Evolutionary conservation across 2,113 vertebrate genomes (phyloP).

Genomic region (Jacana jacana): DNA sequence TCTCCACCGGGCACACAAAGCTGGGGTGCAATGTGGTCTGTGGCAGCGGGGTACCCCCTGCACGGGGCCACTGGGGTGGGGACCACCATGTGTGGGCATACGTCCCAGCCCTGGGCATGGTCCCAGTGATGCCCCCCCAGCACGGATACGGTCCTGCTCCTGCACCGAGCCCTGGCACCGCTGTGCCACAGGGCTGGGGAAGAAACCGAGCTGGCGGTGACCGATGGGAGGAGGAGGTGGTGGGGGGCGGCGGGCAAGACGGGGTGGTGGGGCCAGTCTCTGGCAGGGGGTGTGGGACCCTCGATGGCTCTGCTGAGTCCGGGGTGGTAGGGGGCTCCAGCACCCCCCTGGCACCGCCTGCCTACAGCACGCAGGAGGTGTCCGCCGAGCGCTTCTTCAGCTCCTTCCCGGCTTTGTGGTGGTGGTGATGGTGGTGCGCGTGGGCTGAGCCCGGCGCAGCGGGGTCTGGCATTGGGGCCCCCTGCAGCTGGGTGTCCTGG

Average conservation of each 20-base stretch:
- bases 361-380: constrained; percentile 82
- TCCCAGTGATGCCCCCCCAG: background rate
- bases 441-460: background rate
- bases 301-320: background rate
- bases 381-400: constrained; percentile 79
- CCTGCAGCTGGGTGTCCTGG: constrained; percentile 71
- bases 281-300: background rate
- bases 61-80: background rate
- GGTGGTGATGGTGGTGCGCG: constrained; percentile 67
- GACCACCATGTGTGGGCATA: background rate
- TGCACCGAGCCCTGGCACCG: background rate
- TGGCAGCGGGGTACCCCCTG: background rate
- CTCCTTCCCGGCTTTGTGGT: constrained; percentile 79
- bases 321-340: background rate
- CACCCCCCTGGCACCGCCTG: background rate
- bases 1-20: background rate
- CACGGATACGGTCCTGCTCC: background rate
- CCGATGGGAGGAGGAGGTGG: background rate
- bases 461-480: constrained; percentile 48
- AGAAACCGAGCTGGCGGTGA: background rate
- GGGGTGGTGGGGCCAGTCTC: background rate
- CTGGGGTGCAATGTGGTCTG: background rate
- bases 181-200: background rate
- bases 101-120: background rate
- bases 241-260: constrained; percentile 2